Percentiles rank a stretch among this genome's conserved stretches.
Evolutionary conservation across 1,140 invertebrate species (phyloP).

Genomic region (Meloidogyne exigua): DNA sequence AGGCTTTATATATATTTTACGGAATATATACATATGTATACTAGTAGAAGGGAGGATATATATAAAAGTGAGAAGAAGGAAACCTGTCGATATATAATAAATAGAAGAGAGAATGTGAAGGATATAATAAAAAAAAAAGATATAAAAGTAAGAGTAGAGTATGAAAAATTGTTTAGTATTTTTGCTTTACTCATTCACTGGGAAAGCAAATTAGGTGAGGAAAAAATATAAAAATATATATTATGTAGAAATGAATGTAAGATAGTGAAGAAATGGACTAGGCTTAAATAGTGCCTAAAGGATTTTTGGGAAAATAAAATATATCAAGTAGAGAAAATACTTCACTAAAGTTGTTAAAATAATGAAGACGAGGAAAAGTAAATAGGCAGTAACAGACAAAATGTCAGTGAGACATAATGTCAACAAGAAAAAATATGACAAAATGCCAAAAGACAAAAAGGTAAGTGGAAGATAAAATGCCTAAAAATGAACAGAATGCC

Average conservation of each 20-base stretch:
- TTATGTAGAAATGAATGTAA: background rate
- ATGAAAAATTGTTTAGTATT: too few relatives aligned
- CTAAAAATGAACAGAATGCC: background rate
- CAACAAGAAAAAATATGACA: background rate
- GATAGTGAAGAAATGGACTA: background rate
- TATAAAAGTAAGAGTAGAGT: too few relatives aligned
- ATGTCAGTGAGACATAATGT: background rate
- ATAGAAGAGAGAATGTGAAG: background rate
- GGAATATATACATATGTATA: too few relatives aligned
- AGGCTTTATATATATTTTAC: background rate
- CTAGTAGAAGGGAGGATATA: too few relatives aligned
- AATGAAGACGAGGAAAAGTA: constrained; percentile 2
- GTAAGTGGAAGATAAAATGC: background rate
- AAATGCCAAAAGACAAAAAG: background rate
- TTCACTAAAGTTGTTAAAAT: background rate
- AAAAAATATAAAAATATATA: background rate
- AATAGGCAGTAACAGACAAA: background rate
- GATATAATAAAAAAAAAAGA: background rate
- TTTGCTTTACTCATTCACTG: background rate
- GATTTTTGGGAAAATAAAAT: background rate
- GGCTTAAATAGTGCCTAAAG: background rate
- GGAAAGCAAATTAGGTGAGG: background rate
- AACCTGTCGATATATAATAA: background rate
- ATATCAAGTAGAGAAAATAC: background rate
- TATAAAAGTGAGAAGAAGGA: background rate